Base-by-base conservation (phyloP, 2,113 vertebrate species). In the Promerops cafer region DNA sequence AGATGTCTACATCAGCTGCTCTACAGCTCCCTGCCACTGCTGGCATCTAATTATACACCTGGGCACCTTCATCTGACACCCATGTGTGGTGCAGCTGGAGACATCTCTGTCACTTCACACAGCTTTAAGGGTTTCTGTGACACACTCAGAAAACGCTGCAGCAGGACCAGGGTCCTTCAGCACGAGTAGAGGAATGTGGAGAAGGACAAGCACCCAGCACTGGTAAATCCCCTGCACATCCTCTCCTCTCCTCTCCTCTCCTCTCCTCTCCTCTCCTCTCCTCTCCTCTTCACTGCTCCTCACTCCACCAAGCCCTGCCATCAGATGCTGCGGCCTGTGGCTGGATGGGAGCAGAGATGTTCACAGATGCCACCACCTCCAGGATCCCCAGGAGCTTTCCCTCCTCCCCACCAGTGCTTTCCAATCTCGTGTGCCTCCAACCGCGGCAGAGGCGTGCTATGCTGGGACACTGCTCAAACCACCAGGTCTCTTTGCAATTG, bases 1-100 rank as follows among this genome's bases (percentile, higher is more conserved):
- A 93, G 59, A 87, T 19, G 49, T 50, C 83, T 81, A 30, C 20
- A 0, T 60, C 60, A 89, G 42, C 79, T 2, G 1, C 64, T 13
- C 2, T 59, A 39, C 44, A 74, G 30, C 56, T n/a, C 47, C 47
- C 89, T 23, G 3, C 33, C 47, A 17, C 63, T 17, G 7, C 66
- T 78, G 84, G 33, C 78, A 52, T 66, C 81, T 75, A 56, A 86
- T 70, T 87, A 75, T 37, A 31, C 33, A 47, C 20, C 40, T 24
- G 33, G 45, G 65, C 12, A n/a, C 76, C 93, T 91, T 40, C 35
- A 93, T 65, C 80, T 87, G 54, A 54, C 31, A 33, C 19, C 52
- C 5, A 1, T 1, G 30, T 2, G 0, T 9, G 11, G 16, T 4
- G 1, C 0, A 0, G 37, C 42, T 60, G 69, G 80, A 87, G 66